Evolutionary conservation across 2,888 invertebrate genomes (phyloP).

Genomic region (Drosophila kokeensis): DNA sequence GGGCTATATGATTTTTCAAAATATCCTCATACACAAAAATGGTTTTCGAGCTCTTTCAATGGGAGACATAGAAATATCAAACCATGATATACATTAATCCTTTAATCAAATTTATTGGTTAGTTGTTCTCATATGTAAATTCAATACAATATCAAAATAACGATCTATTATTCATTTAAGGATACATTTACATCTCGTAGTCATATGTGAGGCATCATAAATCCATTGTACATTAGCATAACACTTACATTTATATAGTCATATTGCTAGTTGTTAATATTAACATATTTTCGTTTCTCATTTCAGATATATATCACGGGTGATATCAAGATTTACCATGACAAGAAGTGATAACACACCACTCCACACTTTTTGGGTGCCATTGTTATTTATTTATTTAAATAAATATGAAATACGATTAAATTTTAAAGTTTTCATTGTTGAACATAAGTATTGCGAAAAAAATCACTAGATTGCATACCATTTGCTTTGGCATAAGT

Average conservation of each 20-base stretch:
- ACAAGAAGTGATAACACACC: constrained; percentile 33
- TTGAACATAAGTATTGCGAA: constrained; percentile 4
- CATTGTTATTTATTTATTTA: constrained; percentile 20
- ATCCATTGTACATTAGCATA: background rate
- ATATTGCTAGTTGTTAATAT: background rate
- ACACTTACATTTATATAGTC: background rate
- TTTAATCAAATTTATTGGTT: background rate
- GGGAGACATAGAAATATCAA: background rate
- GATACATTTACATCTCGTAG: background rate
- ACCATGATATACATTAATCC: background rate
- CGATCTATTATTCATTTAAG: background rate
- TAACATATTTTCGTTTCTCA: constrained; percentile 17
- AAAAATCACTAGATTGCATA: background rate
- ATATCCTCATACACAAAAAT: background rate
- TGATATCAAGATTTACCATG: constrained; percentile 29
- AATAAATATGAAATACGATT: constrained; percentile 19
- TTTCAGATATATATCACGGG: constrained; percentile 38
- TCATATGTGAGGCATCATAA: background rate
- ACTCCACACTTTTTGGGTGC: constrained; percentile 23
- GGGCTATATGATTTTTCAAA: background rate
- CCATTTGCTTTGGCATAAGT: constrained; percentile 14
- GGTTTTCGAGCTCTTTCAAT: background rate
- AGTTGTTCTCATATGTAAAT: background rate
- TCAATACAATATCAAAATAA: background rate
- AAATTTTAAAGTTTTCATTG: constrained; percentile 10